These are phyloP conservation scores for Astropecten irregularis DNA, from an alignment of 53 echinoderm and acorn worm genomes.

Conservation along the genomic window DNA sequence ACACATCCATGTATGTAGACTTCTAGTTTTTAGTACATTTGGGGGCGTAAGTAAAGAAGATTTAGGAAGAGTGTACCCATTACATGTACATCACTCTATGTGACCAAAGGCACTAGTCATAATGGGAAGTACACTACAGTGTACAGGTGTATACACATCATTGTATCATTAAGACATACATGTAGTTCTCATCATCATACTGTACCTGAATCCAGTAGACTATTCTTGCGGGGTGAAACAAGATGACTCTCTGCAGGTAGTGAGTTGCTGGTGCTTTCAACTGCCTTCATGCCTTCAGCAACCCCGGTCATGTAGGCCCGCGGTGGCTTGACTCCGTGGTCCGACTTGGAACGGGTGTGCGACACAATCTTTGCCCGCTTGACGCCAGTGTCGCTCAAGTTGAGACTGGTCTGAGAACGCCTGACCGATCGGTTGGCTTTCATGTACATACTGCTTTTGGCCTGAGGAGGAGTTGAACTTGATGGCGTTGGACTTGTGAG, in stretches of 20 bases:
- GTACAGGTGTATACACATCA: too few species aligned
- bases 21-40: too few species aligned
- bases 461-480: constrained; percentile 18
- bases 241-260: constrained; percentile 26
- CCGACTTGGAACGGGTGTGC: constrained; percentile 34
- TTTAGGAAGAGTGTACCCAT: too few species aligned
- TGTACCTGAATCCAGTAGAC: constrained; percentile 36
- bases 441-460: background rate
- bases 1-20: too few species aligned
- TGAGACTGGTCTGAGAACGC: constrained; percentile 1
- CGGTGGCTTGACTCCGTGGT: background rate
- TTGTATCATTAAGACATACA: too few species aligned
- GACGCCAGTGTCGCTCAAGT: background rate
- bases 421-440: background rate
- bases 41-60: too few species aligned
- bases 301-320: background rate
- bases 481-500: background rate
- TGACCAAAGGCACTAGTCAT: too few species aligned
- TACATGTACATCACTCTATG: too few species aligned
- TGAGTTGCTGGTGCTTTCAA: constrained; percentile 13
- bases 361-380: background rate
- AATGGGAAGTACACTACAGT: too few species aligned
- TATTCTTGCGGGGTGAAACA: constrained; percentile 24
- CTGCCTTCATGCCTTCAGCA: background rate
- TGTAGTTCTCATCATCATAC: too few species aligned